These are phyloP conservation scores for Drosophila neonasuta DNA, from an alignment of 2,888 invertebrate genomes.

Conservation along the genomic window DNA sequence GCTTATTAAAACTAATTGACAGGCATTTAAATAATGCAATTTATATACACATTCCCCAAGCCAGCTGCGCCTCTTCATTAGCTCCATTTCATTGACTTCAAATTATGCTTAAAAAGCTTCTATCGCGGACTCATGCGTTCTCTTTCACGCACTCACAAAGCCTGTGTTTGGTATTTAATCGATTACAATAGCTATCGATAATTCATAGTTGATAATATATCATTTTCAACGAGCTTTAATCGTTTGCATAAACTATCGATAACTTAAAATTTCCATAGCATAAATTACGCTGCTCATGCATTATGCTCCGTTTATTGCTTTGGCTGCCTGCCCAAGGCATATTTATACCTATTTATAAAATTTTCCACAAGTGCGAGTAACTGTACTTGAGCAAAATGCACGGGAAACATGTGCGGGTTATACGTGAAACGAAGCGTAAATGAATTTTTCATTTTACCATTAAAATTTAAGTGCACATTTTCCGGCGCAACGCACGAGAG, in stretches of 20 bases:
- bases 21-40: slow-evolving; percentile 67
- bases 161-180: neutral
- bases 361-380: slow-evolving; percentile 13
- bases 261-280: neutral
- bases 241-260: neutral
- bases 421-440: slow-evolving; percentile 76
- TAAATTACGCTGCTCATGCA: neutral
- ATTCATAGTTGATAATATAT: neutral
- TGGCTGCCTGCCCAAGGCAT: slow-evolving; percentile 11
- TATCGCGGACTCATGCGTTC: neutral
- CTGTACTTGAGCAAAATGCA: slow-evolving; percentile 47
- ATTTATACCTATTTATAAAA: slow-evolving; percentile 15
- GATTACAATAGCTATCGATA: too few relatives aligned
- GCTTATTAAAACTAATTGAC: slow-evolving; percentile 74
- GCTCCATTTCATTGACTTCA: slow-evolving; percentile 38
- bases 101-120: slow-evolving; percentile 3
- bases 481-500: slow-evolving; percentile 73
- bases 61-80: slow-evolving; percentile 21
- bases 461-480: slow-evolving; percentile 78
- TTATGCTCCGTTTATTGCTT: neutral
- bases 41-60: slow-evolving; percentile 43
- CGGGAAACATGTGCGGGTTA: slow-evolving; percentile 65
- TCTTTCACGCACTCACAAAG: neutral
- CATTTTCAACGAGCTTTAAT: neutral
- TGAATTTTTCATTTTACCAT: slow-evolving; percentile 78